These are phyloP conservation scores for Etheostoma nigrum DNA, from an alignment of 2,797 vertebrate genomes.

Conservation along the genomic window DNA sequence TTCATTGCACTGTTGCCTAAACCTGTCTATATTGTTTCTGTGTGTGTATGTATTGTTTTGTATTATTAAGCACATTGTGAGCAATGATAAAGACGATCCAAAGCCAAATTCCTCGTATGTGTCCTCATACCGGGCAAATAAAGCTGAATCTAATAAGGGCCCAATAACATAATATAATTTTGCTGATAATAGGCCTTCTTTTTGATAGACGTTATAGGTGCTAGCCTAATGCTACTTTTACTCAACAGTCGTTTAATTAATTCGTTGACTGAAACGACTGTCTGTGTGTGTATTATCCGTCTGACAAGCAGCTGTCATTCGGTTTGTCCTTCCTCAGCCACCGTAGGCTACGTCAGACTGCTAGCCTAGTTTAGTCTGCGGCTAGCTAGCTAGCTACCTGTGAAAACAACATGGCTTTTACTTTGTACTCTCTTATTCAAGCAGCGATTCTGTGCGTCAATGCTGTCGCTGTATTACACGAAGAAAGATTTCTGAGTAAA, in stretches of 20 bases:
- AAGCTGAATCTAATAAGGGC: background rate
- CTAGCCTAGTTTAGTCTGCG: background rate
- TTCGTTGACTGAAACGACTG: too few relatives aligned
- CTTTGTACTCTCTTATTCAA: constrained; percentile 91
- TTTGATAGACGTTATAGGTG: background rate
- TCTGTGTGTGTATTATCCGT: too few relatives aligned
- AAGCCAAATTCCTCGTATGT: too few relatives aligned
- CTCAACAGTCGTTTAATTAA: too few relatives aligned
- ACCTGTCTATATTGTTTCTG: too few relatives aligned
- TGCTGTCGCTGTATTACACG: constrained; percentile 92
- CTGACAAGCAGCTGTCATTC: background rate
- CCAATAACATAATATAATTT: background rate
- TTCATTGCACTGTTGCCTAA: too few relatives aligned
- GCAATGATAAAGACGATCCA: too few relatives aligned
- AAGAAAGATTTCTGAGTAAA: constrained; percentile 93
- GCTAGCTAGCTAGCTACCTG: background rate
- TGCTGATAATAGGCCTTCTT: too few relatives aligned
- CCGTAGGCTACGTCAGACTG: constrained; percentile 74
- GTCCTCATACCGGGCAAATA: too few relatives aligned
- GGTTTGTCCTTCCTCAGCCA: constrained; percentile 31
- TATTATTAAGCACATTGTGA: too few relatives aligned
- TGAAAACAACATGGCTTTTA: constrained; percentile 88
- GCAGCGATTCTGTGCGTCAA: constrained; percentile 91
- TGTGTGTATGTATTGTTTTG: too few relatives aligned
- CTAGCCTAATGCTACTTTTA: too few relatives aligned